A percentile compares a stretch with the other conserved stretches of the same genome.
Evolutionary conservation across 2,797 vertebrate genomes (phyloP).

Genomic region (Microcaecilia unicolor): DNA sequence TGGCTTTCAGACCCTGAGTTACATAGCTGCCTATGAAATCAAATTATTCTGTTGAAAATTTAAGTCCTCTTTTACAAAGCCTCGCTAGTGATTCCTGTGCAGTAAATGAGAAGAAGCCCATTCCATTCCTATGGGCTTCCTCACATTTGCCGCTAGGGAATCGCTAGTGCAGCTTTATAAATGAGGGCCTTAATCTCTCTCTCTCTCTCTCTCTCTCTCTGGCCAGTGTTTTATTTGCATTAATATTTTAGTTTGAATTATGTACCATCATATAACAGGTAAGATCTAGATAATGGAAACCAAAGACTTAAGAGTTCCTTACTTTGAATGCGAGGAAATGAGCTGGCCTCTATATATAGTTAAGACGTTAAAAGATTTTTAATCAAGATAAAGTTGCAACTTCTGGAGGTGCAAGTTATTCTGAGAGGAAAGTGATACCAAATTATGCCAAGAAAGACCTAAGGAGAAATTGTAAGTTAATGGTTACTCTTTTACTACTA

Average conservation of each 20-base stretch:
- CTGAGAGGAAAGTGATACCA: conserved; percentile 28
- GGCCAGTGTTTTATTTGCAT: not conserved
- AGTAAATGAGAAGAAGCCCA: too few species aligned
- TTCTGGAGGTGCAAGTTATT: conserved; percentile 39
- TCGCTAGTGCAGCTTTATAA: too few species aligned
- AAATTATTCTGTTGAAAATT: conserved; percentile 1
- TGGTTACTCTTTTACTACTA: conserved; percentile 50
- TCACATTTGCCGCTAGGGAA: too few species aligned
- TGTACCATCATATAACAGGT: conserved; percentile 15
- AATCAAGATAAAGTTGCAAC: conserved; percentile 58
- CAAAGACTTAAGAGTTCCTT: conserved; percentile 21
- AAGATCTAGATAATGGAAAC: conserved; percentile 10
- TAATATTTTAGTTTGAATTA: conserved; percentile 5
- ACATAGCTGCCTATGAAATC: too few species aligned
- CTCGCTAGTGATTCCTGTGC: too few species aligned
- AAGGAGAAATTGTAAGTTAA: conserved; percentile 57
- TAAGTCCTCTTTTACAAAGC: too few species aligned
- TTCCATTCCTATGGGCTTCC: too few species aligned
- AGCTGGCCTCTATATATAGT: conserved; percentile 33
- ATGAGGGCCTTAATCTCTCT: too few species aligned
- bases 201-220: not conserved
- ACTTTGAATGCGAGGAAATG: conserved; percentile 26
- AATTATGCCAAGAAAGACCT: conserved; percentile 44
- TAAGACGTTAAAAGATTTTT: conserved; percentile 45
- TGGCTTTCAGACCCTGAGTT: too few species aligned